Evolutionary conservation across 1,140 invertebrate species (phyloP).

Genomic region (Drosophila ohnishii): DNA sequence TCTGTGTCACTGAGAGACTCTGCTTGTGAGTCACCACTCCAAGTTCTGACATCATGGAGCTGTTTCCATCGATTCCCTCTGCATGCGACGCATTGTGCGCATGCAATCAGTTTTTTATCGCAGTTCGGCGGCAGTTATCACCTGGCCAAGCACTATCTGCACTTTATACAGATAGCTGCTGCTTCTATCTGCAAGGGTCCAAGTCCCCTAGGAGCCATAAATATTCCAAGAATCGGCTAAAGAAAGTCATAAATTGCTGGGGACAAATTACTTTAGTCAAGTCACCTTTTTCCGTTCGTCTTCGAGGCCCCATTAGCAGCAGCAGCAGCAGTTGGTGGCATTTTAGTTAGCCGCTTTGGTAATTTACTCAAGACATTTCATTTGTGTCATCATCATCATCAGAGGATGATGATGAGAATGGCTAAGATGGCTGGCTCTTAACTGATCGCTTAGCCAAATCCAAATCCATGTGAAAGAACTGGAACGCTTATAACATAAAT

Average conservation of each 20-base stretch:
- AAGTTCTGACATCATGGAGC: slow-evolving; percentile 37
- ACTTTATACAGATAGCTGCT: slow-evolving; percentile 35
- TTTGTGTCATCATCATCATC: slow-evolving; percentile 44
- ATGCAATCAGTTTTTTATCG: slow-evolving; percentile 45
- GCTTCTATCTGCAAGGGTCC: slow-evolving; percentile 26
- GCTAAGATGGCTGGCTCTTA: slow-evolving; percentile 30
- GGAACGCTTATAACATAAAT: slow-evolving; percentile 61
- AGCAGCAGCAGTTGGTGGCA: slow-evolving; percentile 21
- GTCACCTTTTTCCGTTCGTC: slow-evolving; percentile 49
- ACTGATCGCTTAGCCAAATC: slow-evolving; percentile 41
- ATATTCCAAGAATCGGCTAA: slow-evolving; percentile 30
- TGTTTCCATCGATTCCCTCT: slow-evolving; percentile 43
- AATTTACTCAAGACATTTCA: slow-evolving; percentile 45
- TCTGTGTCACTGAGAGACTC: background rate
- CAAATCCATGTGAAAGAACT: slow-evolving; percentile 54
- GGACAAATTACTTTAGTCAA: slow-evolving; percentile 33
- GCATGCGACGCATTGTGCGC: slow-evolving; percentile 26
- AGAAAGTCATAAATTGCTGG: slow-evolving; percentile 65
- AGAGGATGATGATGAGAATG: slow-evolving; percentile 7
- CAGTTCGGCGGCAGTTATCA: slow-evolving; percentile 31
- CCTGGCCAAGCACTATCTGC: slow-evolving; percentile 33
- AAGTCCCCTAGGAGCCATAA: slow-evolving; percentile 21
- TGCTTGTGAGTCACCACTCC: slow-evolving; percentile 16
- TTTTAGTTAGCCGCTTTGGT: slow-evolving; percentile 34
- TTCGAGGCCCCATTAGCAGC: slow-evolving; percentile 45